These are phyloP conservation scores for Solea solea DNA, from an alignment of 2,113 vertebrate species.

Conservation along the genomic window DNA sequence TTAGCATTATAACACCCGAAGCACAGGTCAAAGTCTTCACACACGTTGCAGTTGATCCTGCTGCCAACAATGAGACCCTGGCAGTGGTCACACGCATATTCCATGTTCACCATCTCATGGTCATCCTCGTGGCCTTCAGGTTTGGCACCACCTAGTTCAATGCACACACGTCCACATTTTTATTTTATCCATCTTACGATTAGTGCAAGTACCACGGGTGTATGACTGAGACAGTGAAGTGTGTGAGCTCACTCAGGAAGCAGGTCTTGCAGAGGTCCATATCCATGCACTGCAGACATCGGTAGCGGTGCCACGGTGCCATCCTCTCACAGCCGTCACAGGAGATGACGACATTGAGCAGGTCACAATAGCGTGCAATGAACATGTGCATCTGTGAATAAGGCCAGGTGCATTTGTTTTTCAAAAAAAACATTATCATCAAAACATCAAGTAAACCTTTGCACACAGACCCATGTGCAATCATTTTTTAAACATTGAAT, in stretches of 20 bases:
- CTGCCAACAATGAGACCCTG: slow-evolving; percentile 96
- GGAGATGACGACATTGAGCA: slow-evolving; percentile 95
- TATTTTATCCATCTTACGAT: no score
- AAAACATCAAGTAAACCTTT: not conserved
- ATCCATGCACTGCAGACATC: slow-evolving; percentile 95
- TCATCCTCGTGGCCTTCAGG: slow-evolving; percentile 96
- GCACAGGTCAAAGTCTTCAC: slow-evolving; percentile 97
- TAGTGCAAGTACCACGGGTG: not conserved
- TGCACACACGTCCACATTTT: not conserved
- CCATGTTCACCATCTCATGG: slow-evolving; percentile 99
- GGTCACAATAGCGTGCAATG: slow-evolving; percentile 96
- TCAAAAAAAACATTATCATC: not conserved
- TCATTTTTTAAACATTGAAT: no score
- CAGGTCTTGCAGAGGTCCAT: slow-evolving; percentile 99
- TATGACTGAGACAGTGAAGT: not conserved
- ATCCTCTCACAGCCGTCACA: slow-evolving; percentile 97
- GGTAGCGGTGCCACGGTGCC: slow-evolving; percentile 95
- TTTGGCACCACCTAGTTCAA: slow-evolving; percentile 89
- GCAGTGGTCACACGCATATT: slow-evolving; percentile 95
- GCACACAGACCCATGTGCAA: no score
- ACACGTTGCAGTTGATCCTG: slow-evolving; percentile 94
- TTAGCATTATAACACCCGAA: slow-evolving; percentile 95
- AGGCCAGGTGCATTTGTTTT: not conserved
- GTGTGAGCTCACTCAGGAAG: slow-evolving; percentile 88
- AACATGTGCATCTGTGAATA: slow-evolving; percentile 96